Base-by-base conservation (phyloP, 1,140 invertebrate species). In the Forficula auricularia region DNA sequence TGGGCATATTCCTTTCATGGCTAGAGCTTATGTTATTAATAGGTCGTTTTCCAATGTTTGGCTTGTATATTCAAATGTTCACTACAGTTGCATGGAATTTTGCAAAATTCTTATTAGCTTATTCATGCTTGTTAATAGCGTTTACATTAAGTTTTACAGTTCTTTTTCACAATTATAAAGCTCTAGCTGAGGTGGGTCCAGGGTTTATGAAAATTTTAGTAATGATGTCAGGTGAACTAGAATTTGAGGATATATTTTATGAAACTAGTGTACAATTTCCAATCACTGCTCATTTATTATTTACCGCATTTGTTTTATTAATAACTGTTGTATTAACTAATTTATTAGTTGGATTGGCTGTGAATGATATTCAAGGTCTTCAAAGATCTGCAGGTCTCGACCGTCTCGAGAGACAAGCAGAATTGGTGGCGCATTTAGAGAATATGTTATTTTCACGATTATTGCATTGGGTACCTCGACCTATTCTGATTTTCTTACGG, bases 171-270 rank as follows among this genome's bases (percentile, higher is more conserved):
- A 77, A 82, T 46, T 79, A 82, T 50, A 67, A 71, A 3, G 69
- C 80, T 0, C 83, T 83, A 53, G 60, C 60, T 31, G 65, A 73
- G 48, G 65, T 78, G 1, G 56, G 67, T 1, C 60, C 71, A 41
- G 68, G 71, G 0, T 52, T 85, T 1, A 56, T 87, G 0, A 88
- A 87, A 62, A 80, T 80, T 0, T 71, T 87, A 2, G 79, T 86
- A 34, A 87, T 89, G 83, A 85, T 89, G 82, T 81, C 82, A 0
- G 83, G 84, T 0, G 80, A 88, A 54, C 58, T 88, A 19, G 82
- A 87, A 55, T 87, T 81, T 50, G 82, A 86, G 53, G 79, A 84
- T 45, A 74, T 84, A 39, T 86, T 87, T 53, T 85, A 79, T 51
- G 53, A 61, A 2, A 53, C 56, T 1, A 58, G 66, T 1, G 56